These are phyloP conservation scores for Cisticola juncidis DNA, from an alignment of 2,113 vertebrate species.

Conservation along the genomic window DNA sequence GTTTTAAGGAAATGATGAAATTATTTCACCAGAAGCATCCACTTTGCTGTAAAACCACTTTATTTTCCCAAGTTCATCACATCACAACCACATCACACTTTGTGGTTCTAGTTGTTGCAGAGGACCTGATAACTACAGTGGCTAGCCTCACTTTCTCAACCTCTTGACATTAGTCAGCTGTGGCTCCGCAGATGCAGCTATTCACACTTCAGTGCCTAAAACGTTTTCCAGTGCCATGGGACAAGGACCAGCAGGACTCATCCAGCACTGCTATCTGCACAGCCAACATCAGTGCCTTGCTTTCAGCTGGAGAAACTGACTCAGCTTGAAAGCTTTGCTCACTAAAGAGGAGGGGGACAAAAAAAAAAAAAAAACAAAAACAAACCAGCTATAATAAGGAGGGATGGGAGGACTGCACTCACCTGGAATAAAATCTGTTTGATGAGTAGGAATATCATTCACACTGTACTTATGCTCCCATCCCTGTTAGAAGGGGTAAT, in stretches of 20 bases:
- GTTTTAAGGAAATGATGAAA: background rate
- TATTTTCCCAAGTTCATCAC: background rate
- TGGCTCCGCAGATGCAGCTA: rapidly evolving
- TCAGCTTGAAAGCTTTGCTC: background rate
- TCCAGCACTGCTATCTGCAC: background rate
- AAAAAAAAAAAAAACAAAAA: no score
- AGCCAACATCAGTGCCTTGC: rapidly evolving
- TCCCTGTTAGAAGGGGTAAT: background rate
- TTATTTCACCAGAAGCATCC: background rate
- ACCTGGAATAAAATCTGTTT: background rate
- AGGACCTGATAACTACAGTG: background rate
- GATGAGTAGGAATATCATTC: background rate
- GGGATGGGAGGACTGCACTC: background rate
- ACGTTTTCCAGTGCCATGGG: rapidly evolving
- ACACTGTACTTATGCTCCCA: rapidly evolving
- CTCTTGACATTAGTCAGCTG: rapidly evolving
- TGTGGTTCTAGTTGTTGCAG: background rate
- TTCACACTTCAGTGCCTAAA: background rate
- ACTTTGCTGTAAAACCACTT: background rate
- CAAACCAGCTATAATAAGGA: no score
- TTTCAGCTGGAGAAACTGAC: no score
- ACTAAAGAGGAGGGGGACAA: background rate
- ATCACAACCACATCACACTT: background rate
- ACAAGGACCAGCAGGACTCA: background rate
- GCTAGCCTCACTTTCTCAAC: background rate